Percentiles rank a stretch among this genome's conserved stretches.
phyloP scores from a whole-genome alignment of 1,140 invertebrate species.

The Leptinotarsa undecemlineata region DNA sequence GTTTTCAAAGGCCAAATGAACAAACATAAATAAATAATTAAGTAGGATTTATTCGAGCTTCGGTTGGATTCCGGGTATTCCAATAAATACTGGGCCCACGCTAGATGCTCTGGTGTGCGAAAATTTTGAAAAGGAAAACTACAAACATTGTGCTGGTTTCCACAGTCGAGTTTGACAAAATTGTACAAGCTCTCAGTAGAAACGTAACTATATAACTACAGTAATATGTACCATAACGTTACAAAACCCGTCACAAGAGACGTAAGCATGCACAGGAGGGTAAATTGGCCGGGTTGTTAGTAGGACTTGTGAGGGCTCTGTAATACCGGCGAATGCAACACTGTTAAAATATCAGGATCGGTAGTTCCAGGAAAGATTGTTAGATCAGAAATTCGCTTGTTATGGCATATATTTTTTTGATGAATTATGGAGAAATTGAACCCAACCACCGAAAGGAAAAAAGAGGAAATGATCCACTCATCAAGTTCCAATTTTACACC shows the following conservation, averaged over 20 bases:
- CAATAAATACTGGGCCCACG: slow-evolving; percentile 40
- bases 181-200: slow-evolving; percentile 11
- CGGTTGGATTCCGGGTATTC: slow-evolving; percentile 42
- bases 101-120: slow-evolving; percentile 36
- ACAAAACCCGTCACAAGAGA: slow-evolving; percentile 6
- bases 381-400: slow-evolving; percentile 14
- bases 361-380: slow-evolving; percentile 10
- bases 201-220: background rate
- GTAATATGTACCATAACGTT: slow-evolving; percentile 28
- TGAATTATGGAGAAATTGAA: slow-evolving; percentile 14
- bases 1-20: background rate
- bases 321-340: background rate
- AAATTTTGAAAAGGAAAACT: slow-evolving; percentile 19
- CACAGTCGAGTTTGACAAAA: slow-evolving; percentile 20
- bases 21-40: background rate
- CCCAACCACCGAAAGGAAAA: slow-evolving; percentile 27
- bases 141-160: background rate
- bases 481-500: background rate
- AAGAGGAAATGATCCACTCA: background rate
- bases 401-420: background rate
- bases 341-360: slow-evolving; percentile 13
- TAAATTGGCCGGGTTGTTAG: slow-evolving; percentile 27
- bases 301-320: background rate
- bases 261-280: slow-evolving; percentile 36
- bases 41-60: slow-evolving; percentile 23